Percentiles rank a stretch among this genome's conserved stretches.
These are phyloP conservation scores for Callyntrura guangdongensis DNA, from an alignment of 2,888 invertebrate genomes.

Conservation along the genomic window DNA sequence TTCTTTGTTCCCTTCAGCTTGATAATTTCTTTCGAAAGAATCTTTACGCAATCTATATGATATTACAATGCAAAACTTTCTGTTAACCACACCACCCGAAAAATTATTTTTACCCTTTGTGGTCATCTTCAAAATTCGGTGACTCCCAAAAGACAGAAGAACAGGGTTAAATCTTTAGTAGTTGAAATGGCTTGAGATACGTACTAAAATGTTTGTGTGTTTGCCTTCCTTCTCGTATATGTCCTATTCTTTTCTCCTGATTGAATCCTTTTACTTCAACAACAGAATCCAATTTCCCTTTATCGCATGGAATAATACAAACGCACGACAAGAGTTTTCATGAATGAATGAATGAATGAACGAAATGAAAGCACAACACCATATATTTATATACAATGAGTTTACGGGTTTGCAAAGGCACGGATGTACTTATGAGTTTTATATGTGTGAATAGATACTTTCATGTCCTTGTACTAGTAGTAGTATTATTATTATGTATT, in stretches of 20 bases:
- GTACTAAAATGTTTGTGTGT: background rate
- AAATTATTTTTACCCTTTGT: too few relatives aligned
- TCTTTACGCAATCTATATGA: too few relatives aligned
- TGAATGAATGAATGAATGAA: constrained; percentile 72
- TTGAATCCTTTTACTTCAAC: constrained; percentile 69
- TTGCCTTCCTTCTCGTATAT: constrained; percentile 1
- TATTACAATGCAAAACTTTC: too few relatives aligned
- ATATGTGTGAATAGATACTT: background rate
- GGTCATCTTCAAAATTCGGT: too few relatives aligned
- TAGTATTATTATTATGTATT: constrained; percentile 44
- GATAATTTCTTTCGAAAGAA: too few relatives aligned
- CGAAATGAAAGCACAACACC: constrained; percentile 61
- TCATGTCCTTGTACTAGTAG: constrained; percentile 15
- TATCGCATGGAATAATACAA: constrained; percentile 70
- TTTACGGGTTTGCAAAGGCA: background rate
- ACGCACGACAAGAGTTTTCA: constrained; percentile 62
- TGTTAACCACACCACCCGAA: too few relatives aligned
- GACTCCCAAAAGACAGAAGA: too few relatives aligned
- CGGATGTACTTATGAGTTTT: background rate
- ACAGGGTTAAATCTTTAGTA: too few relatives aligned
- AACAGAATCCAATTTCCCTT: constrained; percentile 76
- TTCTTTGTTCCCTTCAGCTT: too few relatives aligned
- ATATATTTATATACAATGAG: constrained; percentile 31
- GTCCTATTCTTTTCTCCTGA: constrained; percentile 60
- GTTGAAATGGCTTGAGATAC: background rate